Conservation (phyloP, 2,888 invertebrate species). For the Fabriciana adippe region DNA sequence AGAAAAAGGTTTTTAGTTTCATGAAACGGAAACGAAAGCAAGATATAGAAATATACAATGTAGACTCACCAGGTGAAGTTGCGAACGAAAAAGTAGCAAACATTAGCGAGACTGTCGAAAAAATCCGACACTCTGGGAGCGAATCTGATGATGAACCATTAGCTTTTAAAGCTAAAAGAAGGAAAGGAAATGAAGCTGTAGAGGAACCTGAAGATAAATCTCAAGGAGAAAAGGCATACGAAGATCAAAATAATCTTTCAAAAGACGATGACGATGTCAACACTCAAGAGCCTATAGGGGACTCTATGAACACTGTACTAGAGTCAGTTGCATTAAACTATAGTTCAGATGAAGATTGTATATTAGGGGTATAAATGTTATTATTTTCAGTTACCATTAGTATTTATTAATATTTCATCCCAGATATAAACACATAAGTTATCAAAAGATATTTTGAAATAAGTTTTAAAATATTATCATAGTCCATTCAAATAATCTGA, state of each 20-base stretch:
- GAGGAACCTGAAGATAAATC: slow-evolving; percentile 9
- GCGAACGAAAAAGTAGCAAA: slow-evolving; percentile 4
- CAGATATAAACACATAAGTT: too few species aligned
- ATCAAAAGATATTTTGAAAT: too few species aligned
- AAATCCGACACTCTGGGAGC: background rate
- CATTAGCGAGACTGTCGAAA: background rate
- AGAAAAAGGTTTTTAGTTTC: background rate
- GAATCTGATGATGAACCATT: slow-evolving; percentile 54
- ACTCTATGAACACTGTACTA: background rate
- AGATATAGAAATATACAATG: background rate
- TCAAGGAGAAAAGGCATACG: background rate
- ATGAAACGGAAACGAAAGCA: slow-evolving; percentile 25
- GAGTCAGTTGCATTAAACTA: slow-evolving; percentile 28
- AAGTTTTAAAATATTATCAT: too few species aligned
- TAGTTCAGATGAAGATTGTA: slow-evolving; percentile 36
- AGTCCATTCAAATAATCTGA: too few species aligned
- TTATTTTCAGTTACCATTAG: too few species aligned
- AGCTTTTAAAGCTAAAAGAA: slow-evolving; percentile 55
- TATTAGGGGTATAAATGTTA: slow-evolving; percentile 31
- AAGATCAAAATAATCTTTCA: background rate
- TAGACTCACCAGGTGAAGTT: slow-evolving; percentile 12
- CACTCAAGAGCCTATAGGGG: background rate
- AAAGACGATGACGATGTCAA: background rate
- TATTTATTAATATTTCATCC: too few species aligned
- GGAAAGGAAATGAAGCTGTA: slow-evolving; percentile 1